A percentile compares a stretch with the other conserved stretches of the same genome.
Conservation (phyloP, 1,140 invertebrate species). For the Leptoteleia sp. region DNA sequence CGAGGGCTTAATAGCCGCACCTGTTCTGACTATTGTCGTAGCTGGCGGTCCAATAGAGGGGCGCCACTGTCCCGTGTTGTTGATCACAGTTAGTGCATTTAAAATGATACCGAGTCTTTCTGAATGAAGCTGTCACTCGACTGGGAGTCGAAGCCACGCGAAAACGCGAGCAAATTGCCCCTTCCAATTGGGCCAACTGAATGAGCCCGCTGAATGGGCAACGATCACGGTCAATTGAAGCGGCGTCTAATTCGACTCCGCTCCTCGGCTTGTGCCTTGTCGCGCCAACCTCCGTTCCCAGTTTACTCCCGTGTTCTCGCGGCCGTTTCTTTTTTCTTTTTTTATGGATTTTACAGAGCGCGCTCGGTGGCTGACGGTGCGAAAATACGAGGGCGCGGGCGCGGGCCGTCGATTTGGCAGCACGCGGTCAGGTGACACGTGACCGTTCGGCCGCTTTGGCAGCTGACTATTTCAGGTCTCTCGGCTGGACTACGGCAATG, state of each 20-base stretch:
- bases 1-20: constrained; percentile 66
- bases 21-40: constrained; percentile 77
- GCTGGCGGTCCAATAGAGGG: constrained; percentile 77
- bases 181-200: not conserved
- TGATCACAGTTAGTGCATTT: constrained; percentile 73
- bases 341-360: no score
- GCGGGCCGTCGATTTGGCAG: not conserved
- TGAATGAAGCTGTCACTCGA: constrained; percentile 17
- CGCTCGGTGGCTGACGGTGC: no score
- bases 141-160: not conserved
- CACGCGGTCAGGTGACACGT: constrained; percentile 27
- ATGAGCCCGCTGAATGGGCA: no score
- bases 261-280: no score
- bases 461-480: not conserved
- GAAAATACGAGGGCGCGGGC: no score
- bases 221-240: no score
- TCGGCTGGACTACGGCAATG: constrained; percentile 73
- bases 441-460: constrained; percentile 3
- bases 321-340: no score
- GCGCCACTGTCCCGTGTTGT: constrained; percentile 78
- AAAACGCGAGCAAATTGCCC: constrained; percentile 2
- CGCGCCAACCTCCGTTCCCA: no score
- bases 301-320: no score
- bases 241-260: no score
- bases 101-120: constrained; percentile 45